Evolutionary conservation across 1,140 invertebrate species (phyloP).

Genomic region (Mercenaria mercenaria): DNA sequence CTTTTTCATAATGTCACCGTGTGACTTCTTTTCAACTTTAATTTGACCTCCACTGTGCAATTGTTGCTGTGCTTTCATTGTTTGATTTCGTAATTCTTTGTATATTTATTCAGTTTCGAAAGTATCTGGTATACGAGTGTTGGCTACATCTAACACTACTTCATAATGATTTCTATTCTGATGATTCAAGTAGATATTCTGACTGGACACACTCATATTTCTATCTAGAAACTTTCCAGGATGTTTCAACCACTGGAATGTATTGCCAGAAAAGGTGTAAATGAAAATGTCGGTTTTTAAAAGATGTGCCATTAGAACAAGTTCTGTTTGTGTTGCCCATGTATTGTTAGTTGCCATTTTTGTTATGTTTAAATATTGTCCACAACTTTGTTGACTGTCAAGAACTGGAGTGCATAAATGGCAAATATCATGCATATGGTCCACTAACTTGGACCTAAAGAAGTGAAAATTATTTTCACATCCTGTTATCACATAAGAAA

Average conservation of each 20-base stretch:
- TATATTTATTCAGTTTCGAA: neutral
- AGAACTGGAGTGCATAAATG: neutral
- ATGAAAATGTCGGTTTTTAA: neutral
- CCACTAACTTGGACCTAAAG: neutral
- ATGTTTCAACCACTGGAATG: neutral
- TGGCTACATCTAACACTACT: neutral
- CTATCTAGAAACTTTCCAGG: neutral
- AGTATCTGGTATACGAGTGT: neutral
- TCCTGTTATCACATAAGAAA: neutral
- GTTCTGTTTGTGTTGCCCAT: neutral
- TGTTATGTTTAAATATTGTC: neutral
- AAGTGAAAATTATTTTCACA: neutral
- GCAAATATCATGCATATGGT: neutral
- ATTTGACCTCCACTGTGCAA: too few relatives aligned
- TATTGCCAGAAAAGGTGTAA: neutral
- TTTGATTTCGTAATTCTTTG: conserved; percentile 4
- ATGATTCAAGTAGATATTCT: conserved; percentile 21
- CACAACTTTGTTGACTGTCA: neutral
- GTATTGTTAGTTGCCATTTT: neutral
- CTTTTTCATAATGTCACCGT: neutral
- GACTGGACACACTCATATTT: neutral
- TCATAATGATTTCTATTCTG: conserved; percentile 18
- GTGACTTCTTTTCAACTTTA: too few relatives aligned
- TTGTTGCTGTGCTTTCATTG: neutral
- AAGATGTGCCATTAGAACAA: neutral